Percentiles rank a stretch among this genome's conserved stretches.
Evolutionary conservation across 2,888 invertebrate species (phyloP).

Genomic region (Idaea biselata): DNA sequence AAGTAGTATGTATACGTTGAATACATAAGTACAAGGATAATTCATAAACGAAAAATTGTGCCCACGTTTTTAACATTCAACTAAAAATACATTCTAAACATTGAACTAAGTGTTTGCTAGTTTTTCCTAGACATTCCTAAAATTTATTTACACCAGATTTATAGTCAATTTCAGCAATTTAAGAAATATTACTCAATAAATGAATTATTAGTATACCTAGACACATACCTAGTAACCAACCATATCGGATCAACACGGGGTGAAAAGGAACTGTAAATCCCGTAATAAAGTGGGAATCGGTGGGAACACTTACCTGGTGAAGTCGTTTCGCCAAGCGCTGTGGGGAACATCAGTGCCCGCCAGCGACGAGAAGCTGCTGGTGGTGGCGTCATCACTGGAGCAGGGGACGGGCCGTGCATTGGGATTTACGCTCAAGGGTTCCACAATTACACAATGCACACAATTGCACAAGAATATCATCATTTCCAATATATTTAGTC

Average conservation of each 20-base stretch:
- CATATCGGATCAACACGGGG: neutral
- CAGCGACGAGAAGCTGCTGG: conserved; percentile 69
- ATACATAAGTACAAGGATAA: neutral
- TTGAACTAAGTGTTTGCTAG: conserved; percentile 3
- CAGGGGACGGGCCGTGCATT: conserved; percentile 62
- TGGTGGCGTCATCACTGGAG: conserved; percentile 72
- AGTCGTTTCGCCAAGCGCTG: conserved; percentile 73
- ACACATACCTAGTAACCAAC: neutral
- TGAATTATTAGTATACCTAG: neutral
- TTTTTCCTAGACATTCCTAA: neutral
- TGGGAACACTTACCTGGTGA: conserved; percentile 60
- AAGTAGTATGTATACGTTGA: neutral
- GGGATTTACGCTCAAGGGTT: conserved; percentile 62
- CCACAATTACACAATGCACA: conserved; percentile 70
- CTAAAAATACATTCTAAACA: conserved; percentile 19
- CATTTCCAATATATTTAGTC: conserved; percentile 14
- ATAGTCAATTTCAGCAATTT: neutral
- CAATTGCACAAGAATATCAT: conserved; percentile 45
- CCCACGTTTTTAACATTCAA: conserved; percentile 30
- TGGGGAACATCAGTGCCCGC: conserved; percentile 60
- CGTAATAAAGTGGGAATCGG: neutral
- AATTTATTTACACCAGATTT: neutral
- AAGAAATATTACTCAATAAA: neutral
- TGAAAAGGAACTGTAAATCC: neutral
- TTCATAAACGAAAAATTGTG: neutral